Base-by-base conservation (phyloP, 2,797 vertebrate species). In the Bovichtus variegatus region DNA sequence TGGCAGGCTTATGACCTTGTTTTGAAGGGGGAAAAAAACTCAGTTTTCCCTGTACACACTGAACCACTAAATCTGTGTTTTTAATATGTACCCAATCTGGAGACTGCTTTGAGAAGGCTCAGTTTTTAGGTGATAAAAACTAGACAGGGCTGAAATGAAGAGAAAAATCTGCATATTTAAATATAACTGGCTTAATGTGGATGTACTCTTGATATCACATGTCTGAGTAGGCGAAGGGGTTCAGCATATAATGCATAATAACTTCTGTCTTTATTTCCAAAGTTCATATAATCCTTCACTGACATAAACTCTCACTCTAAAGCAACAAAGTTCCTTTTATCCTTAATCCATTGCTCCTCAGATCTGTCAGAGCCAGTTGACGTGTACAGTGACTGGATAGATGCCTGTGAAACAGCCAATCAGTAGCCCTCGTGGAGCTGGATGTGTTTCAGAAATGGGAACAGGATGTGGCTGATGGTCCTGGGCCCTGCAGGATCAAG, bases 331-430 rank as follows among this genome's bases (percentile, higher is more conserved):
- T 12, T 21, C 15, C 31, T 63, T 57, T 74, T 55, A 8, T 89
- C 95, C 94, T 97, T 97, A 92, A 96, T 85, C 25, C 5, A 0
- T 18, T n/a, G 5, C 25, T 74, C 78, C 3, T 34, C 89, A 98
- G 97, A 98, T 93, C 95, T 98, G 43, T 98, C 97, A 0, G 97
- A 99, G 84, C 95, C 97, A 0, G 97, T 98, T 84, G 97, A 99
- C 0, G 97, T 98, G 76, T 98, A 98, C 93, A 98, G 97, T 2
- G 97, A 98, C 58, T 99, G 97, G 97, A 99, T 99, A 71, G 97
- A 99, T 0, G 97, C 97, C 78, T 98, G 97, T 19, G 97, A 99
- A 92, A 96, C 97, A 6, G 97, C 97, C 80, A 98, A 98, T 92
- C 97, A 98, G 87, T 99, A 97, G 92, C 92, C 75, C 31, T 70